Percentiles rank a stretch among this genome's conserved stretches.
Conservation (phyloP, 2,797 vertebrate species). For the Enteromius trimaculatus region DNA sequence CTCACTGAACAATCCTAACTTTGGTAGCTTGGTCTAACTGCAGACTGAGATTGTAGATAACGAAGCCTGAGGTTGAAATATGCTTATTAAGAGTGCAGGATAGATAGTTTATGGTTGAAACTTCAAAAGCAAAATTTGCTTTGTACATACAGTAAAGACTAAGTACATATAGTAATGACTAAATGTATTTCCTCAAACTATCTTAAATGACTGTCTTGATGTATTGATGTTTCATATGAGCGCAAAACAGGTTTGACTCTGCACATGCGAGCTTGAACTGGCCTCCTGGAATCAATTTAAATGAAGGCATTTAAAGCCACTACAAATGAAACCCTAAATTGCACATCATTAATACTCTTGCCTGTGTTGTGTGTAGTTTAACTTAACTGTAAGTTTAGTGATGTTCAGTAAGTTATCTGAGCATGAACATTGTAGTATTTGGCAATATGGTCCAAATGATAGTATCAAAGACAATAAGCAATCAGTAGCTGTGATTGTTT, state of each 20-base stretch:
- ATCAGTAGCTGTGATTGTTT: conserved; percentile 29
- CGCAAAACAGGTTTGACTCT: conserved; percentile 66
- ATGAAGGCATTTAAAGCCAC: conserved; percentile 14
- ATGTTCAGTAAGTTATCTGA: conserved; percentile 19
- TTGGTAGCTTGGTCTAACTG: conserved; percentile 42
- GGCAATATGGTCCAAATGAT: conserved; percentile 1
- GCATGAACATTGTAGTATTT: conserved; percentile 13
- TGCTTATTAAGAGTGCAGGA: conserved; percentile 29
- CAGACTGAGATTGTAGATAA: conserved; percentile 36
- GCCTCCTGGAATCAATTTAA: conserved; percentile 16
- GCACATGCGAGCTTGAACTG: conserved; percentile 61
- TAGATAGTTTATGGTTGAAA: conserved; percentile 46
- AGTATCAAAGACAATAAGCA: conserved; percentile 20
- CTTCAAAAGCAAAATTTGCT: conserved; percentile 55
- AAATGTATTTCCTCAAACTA: conserved; percentile 72
- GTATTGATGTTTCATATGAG: conserved; percentile 74
- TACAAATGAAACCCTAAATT: conserved; percentile 9
- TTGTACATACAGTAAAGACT: conserved; percentile 75
- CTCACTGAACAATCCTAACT: conserved; percentile 37
- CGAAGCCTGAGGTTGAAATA: conserved; percentile 41
- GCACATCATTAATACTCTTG: neutral
- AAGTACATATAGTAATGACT: conserved; percentile 63
- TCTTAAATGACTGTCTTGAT: conserved; percentile 74
- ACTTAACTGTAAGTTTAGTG: conserved; percentile 14
- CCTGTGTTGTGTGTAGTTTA: conserved; percentile 7